phyloP scores from a whole-genome alignment of 2,797 vertebrate genomes.

The Micropoecilia bifurca region DNA sequence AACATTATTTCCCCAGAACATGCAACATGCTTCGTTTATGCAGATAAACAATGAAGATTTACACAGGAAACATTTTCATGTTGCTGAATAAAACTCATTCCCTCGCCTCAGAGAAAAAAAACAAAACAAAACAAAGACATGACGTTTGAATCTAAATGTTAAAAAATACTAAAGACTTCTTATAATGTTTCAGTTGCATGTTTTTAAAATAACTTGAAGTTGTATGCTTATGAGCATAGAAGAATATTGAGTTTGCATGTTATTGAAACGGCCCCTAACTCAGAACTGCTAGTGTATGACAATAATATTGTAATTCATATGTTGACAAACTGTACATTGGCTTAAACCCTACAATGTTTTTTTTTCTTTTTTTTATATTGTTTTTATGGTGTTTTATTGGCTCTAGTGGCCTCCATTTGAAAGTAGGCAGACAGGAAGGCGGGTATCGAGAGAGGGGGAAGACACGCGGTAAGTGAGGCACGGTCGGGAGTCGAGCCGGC shows the following conservation, averaged over 20 bases:
- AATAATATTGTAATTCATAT: background rate
- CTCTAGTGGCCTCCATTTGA: too few species aligned
- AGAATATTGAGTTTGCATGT: background rate
- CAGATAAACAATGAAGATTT: slow-evolving; percentile 45
- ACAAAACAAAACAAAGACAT: background rate
- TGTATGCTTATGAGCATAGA: background rate
- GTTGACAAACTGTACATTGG: background rate
- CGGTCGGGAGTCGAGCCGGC: too few species aligned
- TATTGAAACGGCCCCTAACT: background rate
- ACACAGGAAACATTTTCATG: slow-evolving; percentile 17
- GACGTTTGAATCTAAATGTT: slow-evolving; percentile 7
- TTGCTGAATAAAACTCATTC: slow-evolving; percentile 23
- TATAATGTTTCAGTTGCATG: background rate
- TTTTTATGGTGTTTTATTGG: too few species aligned
- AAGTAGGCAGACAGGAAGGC: too few species aligned
- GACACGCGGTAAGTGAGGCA: too few species aligned
- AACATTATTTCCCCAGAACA: slow-evolving; percentile 55
- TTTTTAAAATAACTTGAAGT: background rate
- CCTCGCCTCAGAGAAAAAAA: slow-evolving; percentile 12
- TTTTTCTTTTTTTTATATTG: too few species aligned
- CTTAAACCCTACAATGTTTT: background rate
- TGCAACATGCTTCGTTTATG: slow-evolving; percentile 34
- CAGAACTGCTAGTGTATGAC: background rate
- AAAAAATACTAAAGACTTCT: background rate
- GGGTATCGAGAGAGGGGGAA: too few species aligned